A percentile compares a stretch with the other conserved stretches of the same genome.
phyloP scores from a whole-genome alignment of 2,888 invertebrate species.

The Dinocampus coccinellae region DNA sequence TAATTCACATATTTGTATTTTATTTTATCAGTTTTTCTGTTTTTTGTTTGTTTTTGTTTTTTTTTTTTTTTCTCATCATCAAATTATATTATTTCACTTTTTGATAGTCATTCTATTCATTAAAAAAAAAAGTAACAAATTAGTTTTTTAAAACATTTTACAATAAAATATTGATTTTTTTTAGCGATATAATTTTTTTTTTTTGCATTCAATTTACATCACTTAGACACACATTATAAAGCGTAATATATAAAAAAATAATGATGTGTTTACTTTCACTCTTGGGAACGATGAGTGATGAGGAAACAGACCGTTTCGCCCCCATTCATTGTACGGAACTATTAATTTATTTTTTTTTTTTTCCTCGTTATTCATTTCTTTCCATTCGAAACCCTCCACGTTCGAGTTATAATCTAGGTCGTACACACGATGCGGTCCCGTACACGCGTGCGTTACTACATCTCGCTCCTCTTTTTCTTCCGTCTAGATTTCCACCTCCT shows the following conservation, averaged over 20 bases:
- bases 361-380: no score
- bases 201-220: neutral
- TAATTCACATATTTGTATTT: no score
- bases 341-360: slow-evolving; percentile 16
- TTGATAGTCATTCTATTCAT: no score
- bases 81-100: no score
- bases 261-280: slow-evolving; percentile 27
- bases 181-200: no score
- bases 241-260: neutral
- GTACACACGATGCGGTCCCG: neutral
- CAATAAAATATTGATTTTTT: no score
- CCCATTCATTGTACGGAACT: slow-evolving; percentile 16
- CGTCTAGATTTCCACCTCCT: no score
- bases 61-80: no score
- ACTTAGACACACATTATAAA: neutral
- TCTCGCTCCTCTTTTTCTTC: neutral
- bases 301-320: neutral
- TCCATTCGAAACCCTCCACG: neutral
- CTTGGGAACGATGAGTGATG: neutral
- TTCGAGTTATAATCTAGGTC: slow-evolving; percentile 21
- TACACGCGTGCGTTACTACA: neutral
- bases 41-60: no score
- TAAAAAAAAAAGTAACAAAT: no score
- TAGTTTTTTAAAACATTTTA: no score
- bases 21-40: no score